Evolutionary conservation across 2,797 vertebrate species (phyloP).

Genomic region (Gobionotothen gibberifrons): DNA sequence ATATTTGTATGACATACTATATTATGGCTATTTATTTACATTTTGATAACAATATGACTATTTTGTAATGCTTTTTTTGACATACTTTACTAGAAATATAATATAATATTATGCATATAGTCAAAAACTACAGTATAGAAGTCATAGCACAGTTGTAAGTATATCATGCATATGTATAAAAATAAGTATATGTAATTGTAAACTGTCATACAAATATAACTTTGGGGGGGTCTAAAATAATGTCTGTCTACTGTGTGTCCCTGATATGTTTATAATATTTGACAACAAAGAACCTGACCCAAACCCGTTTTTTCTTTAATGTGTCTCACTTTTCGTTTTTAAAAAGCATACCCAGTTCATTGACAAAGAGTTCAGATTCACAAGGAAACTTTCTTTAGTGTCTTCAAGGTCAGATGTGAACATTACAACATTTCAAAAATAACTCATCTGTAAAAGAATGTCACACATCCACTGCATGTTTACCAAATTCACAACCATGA

Average conservation of each 20-base stretch:
- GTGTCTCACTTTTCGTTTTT: too few species aligned
- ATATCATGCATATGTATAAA: too few species aligned
- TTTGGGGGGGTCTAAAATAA: neutral
- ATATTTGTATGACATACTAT: too few species aligned
- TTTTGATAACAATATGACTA: too few species aligned
- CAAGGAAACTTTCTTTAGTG: neutral
- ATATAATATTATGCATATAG: too few species aligned
- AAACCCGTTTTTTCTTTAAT: neutral
- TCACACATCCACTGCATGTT: neutral
- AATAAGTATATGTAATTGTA: too few species aligned
- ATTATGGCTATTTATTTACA: too few species aligned
- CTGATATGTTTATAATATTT: neutral
- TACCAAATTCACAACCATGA: slow-evolving; percentile 4
- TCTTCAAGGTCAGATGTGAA: neutral
- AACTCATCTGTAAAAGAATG: neutral
- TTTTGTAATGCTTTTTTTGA: too few species aligned
- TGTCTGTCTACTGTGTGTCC: neutral
- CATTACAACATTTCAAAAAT: neutral
- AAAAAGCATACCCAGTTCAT: neutral
- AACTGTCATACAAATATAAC: too few species aligned
- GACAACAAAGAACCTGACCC: neutral
- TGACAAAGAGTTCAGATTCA: neutral
- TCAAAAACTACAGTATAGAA: too few species aligned
- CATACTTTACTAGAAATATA: too few species aligned
- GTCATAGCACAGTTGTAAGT: too few species aligned